Conservation (phyloP, 2,113 vertebrate species). For the Pterophyllum scalare region DNA sequence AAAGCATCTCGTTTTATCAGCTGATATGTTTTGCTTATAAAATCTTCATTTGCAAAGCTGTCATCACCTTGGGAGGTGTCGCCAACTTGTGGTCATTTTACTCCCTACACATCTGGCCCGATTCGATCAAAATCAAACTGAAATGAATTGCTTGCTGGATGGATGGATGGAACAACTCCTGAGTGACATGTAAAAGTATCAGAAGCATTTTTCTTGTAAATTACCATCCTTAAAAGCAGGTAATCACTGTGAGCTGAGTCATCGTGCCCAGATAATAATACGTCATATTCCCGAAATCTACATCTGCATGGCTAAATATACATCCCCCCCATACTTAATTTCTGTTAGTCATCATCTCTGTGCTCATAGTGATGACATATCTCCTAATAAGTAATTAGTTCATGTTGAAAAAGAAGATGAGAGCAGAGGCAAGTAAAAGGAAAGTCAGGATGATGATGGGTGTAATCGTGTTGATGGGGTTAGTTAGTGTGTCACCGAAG, state of each 20-base stretch:
- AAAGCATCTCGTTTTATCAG: neutral
- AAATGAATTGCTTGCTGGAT: too few relatives aligned
- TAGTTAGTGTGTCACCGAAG: neutral
- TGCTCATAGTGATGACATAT: conserved; percentile 4
- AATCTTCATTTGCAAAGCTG: neutral
- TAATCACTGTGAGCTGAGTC: neutral
- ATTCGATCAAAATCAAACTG: too few relatives aligned
- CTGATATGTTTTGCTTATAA: neutral
- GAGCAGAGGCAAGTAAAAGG: neutral
- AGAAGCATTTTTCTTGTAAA: neutral
- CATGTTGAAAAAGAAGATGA: conserved; percentile 3
- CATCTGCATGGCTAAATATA: neutral
- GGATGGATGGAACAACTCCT: neutral
- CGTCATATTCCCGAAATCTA: conserved; percentile 1
- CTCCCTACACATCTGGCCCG: too few relatives aligned
- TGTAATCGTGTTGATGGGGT: neutral
- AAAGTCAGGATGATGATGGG: neutral
- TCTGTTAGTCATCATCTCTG: conserved; percentile 24
- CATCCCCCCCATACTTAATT: neutral
- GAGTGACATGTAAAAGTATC: neutral
- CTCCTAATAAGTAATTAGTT: neutral
- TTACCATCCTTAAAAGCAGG: neutral
- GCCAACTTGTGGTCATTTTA: too few relatives aligned
- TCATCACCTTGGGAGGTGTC: too few relatives aligned
- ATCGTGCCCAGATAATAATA: neutral